Conservation (phyloP, 1,140 invertebrate genomes). For the Neodiprion lecontei region DNA sequence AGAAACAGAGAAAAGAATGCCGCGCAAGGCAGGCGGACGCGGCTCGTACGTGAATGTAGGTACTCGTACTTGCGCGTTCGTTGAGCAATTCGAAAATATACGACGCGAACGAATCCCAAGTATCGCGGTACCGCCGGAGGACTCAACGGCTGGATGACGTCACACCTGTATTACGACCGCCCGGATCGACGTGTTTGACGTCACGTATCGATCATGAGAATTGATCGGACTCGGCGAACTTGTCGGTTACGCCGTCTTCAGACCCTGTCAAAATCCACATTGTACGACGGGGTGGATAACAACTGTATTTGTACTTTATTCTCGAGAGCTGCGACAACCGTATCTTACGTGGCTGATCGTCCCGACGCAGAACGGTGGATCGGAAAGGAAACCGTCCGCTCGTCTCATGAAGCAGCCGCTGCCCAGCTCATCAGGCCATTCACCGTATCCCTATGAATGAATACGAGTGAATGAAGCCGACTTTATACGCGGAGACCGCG, state of each 20-base stretch:
- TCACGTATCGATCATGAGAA: not conserved
- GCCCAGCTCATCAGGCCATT: conserved; percentile 50
- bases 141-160: not conserved
- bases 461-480: conserved; percentile 50
- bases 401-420: not conserved
- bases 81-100: not conserved
- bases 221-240: not conserved
- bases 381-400: not conserved
- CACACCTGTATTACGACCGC: not conserved
- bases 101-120: not conserved
- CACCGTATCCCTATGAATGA: conserved; percentile 58
- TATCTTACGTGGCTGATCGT: not conserved
- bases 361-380: not conserved
- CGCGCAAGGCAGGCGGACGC: too few species aligned
- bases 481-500: conserved; percentile 45
- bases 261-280: not conserved
- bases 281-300: not conserved
- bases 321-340: not conserved
- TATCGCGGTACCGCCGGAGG: not conserved
- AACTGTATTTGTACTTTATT: not conserved
- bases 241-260: not conserved
- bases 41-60: too few species aligned
- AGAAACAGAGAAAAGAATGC: too few species aligned
- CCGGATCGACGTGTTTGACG: not conserved
- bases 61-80: not conserved